These are phyloP conservation scores for Conus betulinus DNA, from an alignment of 1,140 invertebrate genomes.

Conservation along the genomic window DNA sequence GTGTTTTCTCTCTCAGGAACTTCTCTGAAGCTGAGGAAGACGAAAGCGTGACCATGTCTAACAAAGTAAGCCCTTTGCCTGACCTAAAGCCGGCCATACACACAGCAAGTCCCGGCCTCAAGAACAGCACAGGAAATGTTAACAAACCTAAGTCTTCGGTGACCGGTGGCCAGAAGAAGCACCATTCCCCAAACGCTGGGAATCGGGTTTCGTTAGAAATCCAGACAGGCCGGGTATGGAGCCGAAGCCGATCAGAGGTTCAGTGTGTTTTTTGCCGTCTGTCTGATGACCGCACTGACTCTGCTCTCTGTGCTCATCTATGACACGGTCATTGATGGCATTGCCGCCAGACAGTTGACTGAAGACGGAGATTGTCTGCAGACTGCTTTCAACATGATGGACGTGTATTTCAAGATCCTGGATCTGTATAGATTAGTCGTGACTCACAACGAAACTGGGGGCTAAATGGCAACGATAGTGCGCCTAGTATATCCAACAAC, in stretches of 20 bases:
- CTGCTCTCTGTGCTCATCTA: conserved; percentile 4
- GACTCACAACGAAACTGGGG: background rate
- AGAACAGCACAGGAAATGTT: too few relatives aligned
- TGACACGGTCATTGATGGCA: conserved; percentile 3
- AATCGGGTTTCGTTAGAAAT: background rate
- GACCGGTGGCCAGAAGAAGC: too few relatives aligned
- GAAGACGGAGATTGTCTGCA: background rate
- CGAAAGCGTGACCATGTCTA: background rate
- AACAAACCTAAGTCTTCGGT: too few relatives aligned
- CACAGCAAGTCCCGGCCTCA: background rate
- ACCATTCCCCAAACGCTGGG: background rate
- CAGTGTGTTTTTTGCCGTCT: conserved; percentile 1
- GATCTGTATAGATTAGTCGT: background rate
- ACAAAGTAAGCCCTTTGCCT: background rate
- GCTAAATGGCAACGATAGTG: background rate
- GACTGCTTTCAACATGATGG: background rate
- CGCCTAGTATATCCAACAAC: background rate
- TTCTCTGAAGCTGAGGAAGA: too few relatives aligned
- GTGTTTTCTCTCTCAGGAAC: too few relatives aligned
- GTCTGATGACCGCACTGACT: background rate
- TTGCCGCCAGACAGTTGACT: background rate
- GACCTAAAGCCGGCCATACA: background rate
- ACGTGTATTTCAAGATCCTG: background rate
- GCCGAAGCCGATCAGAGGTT: background rate
- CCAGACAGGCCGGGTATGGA: background rate